phyloP scores from a whole-genome alignment of 1,140 invertebrate genomes.

The Varroa destructor region DNA sequence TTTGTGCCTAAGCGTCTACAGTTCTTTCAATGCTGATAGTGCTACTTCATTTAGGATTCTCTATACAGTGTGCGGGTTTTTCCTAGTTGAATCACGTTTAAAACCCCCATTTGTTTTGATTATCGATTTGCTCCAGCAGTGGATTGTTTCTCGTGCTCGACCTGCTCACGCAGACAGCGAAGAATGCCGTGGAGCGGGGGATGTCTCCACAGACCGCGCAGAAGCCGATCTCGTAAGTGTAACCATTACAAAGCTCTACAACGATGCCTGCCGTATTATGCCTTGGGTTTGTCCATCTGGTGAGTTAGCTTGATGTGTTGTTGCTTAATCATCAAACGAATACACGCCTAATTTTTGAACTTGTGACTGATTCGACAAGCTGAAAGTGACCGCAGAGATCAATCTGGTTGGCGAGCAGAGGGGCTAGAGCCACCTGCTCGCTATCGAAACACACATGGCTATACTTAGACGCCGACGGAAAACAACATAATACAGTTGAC shows the following conservation, averaged over 20 bases:
- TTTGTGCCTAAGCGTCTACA: not conserved
- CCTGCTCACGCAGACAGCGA: slow-evolving; percentile 3
- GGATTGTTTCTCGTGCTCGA: slow-evolving; percentile 17
- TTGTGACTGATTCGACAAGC: not conserved
- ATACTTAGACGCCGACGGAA: too few species aligned
- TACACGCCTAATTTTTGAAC: not conserved
- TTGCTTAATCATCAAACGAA: too few species aligned
- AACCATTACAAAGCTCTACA: not conserved
- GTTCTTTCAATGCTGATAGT: not conserved
- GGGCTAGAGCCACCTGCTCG: too few species aligned
- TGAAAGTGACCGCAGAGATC: not conserved
- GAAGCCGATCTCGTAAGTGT: slow-evolving; percentile 17
- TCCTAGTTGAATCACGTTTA: not conserved
- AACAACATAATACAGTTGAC: too few species aligned
- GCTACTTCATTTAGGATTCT: slow-evolving; percentile 3
- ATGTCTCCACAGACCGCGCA: slow-evolving; percentile 22
- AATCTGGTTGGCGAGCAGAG: not conserved
- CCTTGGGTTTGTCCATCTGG: not conserved
- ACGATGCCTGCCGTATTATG: not conserved
- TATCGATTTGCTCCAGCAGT: not conserved
- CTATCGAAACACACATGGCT: too few species aligned
- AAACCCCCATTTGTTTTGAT: too few species aligned
- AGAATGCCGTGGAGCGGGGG: slow-evolving; percentile 27
- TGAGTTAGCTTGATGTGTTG: too few species aligned
- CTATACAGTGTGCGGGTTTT: not conserved